phyloP scores from a whole-genome alignment of 2,888 invertebrate species.

The Panopea generosa region DNA sequence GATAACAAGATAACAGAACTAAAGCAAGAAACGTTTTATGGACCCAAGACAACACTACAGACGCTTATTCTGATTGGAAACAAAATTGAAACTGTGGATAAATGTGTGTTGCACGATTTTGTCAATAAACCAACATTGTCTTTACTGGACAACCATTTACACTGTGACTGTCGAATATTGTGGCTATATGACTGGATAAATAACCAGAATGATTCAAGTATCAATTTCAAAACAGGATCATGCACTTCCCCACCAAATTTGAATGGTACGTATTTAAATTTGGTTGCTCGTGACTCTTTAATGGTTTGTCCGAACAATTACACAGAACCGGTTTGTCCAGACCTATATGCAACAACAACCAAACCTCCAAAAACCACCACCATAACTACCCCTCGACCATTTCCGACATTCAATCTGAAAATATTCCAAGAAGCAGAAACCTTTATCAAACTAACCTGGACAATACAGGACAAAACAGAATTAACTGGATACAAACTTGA shows the following conservation, averaged over 20 bases:
- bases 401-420: slow-evolving; percentile 35
- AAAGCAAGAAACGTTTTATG: slow-evolving; percentile 70
- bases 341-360: slow-evolving; percentile 60
- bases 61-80: slow-evolving; percentile 67
- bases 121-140: slow-evolving; percentile 81
- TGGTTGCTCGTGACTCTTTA: slow-evolving; percentile 33
- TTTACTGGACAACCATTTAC: slow-evolving; percentile 92
- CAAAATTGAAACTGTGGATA: slow-evolving; percentile 61
- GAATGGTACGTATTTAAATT: slow-evolving; percentile 26
- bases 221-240: slow-evolving; percentile 1
- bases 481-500: slow-evolving; percentile 48
- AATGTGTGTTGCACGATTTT: slow-evolving; percentile 73
- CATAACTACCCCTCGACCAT: slow-evolving; percentile 25
- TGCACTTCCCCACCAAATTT: slow-evolving; percentile 52
- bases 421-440: slow-evolving; percentile 12
- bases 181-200: slow-evolving; percentile 89
- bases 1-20: slow-evolving; percentile 66
- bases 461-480: slow-evolving; percentile 46
- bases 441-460: slow-evolving; percentile 42
- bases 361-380: slow-evolving; percentile 39
- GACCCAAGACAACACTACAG: slow-evolving; percentile 68
- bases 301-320: slow-evolving; percentile 39
- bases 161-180: slow-evolving; percentile 92
- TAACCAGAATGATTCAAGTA: slow-evolving; percentile 9
- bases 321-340: slow-evolving; percentile 40